Conservation (phyloP, 2,113 vertebrate genomes). For the Chamaetylas fuelleborni region DNA sequence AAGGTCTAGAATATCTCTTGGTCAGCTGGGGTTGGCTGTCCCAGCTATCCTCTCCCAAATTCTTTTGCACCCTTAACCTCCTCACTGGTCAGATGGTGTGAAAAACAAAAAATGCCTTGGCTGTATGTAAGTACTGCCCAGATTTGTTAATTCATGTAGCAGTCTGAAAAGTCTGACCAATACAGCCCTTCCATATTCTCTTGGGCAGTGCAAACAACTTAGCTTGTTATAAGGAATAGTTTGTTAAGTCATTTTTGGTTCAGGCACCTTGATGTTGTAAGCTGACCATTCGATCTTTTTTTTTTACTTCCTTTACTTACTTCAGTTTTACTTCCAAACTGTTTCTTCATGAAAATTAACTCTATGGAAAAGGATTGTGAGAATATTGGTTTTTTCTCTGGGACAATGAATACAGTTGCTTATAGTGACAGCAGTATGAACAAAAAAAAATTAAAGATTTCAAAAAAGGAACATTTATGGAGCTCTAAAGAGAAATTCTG, state of each 20-base stretch:
- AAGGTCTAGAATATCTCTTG: not conserved
- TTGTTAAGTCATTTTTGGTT: not conserved
- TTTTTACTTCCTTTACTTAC: no score
- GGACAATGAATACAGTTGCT: not conserved
- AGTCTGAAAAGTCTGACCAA: not conserved
- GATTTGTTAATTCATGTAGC: not conserved
- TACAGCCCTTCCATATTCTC: not conserved
- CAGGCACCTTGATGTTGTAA: not conserved
- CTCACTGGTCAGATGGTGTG: fast-evolving
- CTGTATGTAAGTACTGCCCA: not conserved
- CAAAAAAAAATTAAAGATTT: no score
- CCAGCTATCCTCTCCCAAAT: not conserved
- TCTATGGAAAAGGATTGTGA: not conserved
- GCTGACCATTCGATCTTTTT: not conserved
- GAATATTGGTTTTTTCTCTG: not conserved
- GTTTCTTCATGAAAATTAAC: not conserved
- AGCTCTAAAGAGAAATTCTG: not conserved
- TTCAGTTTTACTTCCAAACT: not conserved
- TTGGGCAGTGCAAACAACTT: not conserved
- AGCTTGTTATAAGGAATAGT: not conserved
- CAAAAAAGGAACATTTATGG: not conserved
- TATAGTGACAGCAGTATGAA: not conserved
- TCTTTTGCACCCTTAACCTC: not conserved
- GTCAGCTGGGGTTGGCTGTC: not conserved
- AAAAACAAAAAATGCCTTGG: not conserved